Conservation (phyloP, 2,113 vertebrate species). For the Takifugu bimaculatus region DNA sequence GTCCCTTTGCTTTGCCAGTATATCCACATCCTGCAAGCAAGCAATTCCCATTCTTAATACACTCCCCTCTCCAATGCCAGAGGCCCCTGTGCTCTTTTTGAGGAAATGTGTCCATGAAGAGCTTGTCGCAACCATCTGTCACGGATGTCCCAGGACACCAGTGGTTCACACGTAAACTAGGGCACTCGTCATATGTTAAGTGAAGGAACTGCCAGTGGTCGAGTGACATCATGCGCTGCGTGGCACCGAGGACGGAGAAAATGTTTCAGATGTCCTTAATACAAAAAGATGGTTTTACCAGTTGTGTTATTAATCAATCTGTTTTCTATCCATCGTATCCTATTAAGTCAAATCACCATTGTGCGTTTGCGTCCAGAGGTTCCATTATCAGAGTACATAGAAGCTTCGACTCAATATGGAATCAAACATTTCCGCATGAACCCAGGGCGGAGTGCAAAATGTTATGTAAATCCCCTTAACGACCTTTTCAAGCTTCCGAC, state of each 20-base stretch:
- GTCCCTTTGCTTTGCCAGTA: constrained; percentile 57
- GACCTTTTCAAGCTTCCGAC: constrained; percentile 71
- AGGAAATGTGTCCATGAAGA: constrained; percentile 52
- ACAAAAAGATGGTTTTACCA: not conserved
- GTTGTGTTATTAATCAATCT: not conserved
- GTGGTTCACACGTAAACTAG: constrained; percentile 20
- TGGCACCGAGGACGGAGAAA: not conserved
- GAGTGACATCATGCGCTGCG: not conserved
- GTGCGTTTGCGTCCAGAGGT: constrained; percentile 18
- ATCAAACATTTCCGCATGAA: constrained; percentile 52
- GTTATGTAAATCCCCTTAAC: constrained; percentile 78
- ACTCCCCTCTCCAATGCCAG: constrained; percentile 19
- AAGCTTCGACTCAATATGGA: constrained; percentile 41
- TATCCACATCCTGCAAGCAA: constrained; percentile 43
- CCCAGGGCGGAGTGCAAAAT: constrained; percentile 68
- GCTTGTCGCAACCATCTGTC: constrained; percentile 69
- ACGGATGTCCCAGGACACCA: constrained; percentile 49
- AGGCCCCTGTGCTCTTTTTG: constrained; percentile 50
- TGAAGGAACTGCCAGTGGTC: constrained; percentile 15
- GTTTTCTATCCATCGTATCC: not conserved
- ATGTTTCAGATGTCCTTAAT: not conserved
- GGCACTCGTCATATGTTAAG: constrained; percentile 6
- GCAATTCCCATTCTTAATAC: constrained; percentile 43
- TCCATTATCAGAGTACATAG: constrained; percentile 28
- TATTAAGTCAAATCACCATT: not conserved